A percentile compares a stretch with the other conserved stretches of the same genome.
These are phyloP conservation scores for Xiphorhynchus elegans DNA, from an alignment of 2,113 vertebrate species.

Conservation along the genomic window DNA sequence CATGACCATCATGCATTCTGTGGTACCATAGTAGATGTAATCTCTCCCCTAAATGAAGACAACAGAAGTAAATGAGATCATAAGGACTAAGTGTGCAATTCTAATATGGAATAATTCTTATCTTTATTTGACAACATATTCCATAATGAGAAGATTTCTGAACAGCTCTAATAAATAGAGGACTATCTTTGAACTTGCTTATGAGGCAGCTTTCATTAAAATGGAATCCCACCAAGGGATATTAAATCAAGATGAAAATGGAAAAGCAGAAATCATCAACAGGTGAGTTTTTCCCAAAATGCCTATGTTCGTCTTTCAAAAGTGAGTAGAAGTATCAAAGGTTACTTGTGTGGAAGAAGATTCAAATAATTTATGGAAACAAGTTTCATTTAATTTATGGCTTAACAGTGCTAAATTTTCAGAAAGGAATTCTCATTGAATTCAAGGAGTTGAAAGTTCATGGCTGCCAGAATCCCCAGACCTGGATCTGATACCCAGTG, in stretches of 20 bases:
- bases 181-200: neutral
- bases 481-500: neutral
- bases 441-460: neutral
- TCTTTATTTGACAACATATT: neutral
- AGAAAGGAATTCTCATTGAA: neutral
- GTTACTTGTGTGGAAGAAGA: neutral
- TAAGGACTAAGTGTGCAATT: neutral
- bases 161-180: neutral
- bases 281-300: neutral
- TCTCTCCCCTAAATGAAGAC: neutral
- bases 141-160: neutral
- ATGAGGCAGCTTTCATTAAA: neutral
- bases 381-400: neutral
- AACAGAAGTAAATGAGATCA: neutral
- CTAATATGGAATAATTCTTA: neutral
- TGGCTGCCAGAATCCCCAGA: neutral
- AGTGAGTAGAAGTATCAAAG: neutral
- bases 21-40: rapidly evolving
- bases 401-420: neutral
- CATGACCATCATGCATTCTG: neutral
- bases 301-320: neutral
- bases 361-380: neutral
- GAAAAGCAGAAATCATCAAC: neutral
- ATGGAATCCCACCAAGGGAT: neutral
- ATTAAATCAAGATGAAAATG: neutral